A percentile compares a stretch with the other conserved stretches of the same genome.
Conservation (phyloP, 2,113 vertebrate genomes). For the Sinocyclocheilus grahami region DNA sequence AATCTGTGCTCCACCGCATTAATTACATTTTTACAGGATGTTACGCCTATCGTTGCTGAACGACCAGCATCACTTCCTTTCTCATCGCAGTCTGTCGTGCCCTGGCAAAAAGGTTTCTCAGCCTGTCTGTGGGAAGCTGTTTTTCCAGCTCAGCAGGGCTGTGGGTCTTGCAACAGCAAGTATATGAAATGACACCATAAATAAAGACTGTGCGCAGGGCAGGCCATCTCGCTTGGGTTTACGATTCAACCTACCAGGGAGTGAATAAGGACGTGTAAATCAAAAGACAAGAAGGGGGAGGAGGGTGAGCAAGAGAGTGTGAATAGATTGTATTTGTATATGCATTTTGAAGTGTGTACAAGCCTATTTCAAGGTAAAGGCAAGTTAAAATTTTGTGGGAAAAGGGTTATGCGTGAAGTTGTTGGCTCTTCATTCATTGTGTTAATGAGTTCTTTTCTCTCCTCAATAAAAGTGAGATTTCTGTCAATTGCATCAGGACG, state of each 20-base stretch:
- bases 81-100: background rate
- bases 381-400: background rate
- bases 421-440: background rate
- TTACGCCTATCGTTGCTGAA: background rate
- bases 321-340: background rate
- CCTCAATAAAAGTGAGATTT: background rate
- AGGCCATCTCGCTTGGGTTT: conserved; percentile 18
- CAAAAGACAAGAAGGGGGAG: background rate
- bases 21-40: conserved; percentile 8
- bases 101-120: background rate
- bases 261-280: background rate
- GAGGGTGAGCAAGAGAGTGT: background rate
- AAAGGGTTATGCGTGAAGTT: background rate
- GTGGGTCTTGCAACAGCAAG: conserved; percentile 5
- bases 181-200: conserved; percentile 14
- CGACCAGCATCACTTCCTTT: background rate
- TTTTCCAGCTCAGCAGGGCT: background rate
- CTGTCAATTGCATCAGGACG: background rate
- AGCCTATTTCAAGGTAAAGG: background rate
- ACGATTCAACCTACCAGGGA: background rate
- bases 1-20: background rate
- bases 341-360: background rate
- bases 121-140: background rate
- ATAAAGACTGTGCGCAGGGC: background rate
- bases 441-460: background rate